Evolutionary conservation across 1,140 invertebrate species (phyloP), one percentile per base, ranked within the genome.

Genomic region (Drosophila mayri): DNA sequence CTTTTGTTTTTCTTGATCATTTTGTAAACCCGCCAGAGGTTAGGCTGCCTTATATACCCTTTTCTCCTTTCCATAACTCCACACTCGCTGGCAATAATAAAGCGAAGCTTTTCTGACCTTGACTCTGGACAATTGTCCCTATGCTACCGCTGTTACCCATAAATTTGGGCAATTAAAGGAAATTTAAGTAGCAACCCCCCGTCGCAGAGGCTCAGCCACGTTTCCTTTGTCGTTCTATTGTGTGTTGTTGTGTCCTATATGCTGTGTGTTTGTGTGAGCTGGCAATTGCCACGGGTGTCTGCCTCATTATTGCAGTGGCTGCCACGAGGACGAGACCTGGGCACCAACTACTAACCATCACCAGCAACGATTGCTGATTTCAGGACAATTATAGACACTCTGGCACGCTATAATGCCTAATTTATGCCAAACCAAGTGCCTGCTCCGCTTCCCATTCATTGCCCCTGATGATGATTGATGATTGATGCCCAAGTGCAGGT

Each of bases 121-220:
- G 60, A 40, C 60, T 59, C 52, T 38, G 40, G 87, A 40, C 58
- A 49, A 46, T 58, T 67, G 80, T 85, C 62, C 43, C 66, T 67
- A 70, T 87, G 74, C 47, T 46, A 9, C 44, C 44, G 22, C 44
- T 0, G 72, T 58, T 78, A 40, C 25, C 20, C 84, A 88, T 87
- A 88, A 88, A 84, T 87, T 84, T 50, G 35, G 77, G 67, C 81
- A 88, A 88, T 88, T 88, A 88, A 84, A 84, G 73, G 59, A 74
- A 81, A 84, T 81, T 71, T 84, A 78, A 75, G 73, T 63, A 20
- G 32, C 9, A 55, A 18, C 22, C 22, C 40, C 9, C 44, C 47
- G 16, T n/a, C 3, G 20, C 44, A 66, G 62, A 35, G 20, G 18
- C 72, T 28, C 46, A n/a, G 20, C 18, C n/a, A 49, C 25, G 14